Base-by-base conservation (phyloP, 2,113 vertebrate species). In the Aegotheles bennettii region DNA sequence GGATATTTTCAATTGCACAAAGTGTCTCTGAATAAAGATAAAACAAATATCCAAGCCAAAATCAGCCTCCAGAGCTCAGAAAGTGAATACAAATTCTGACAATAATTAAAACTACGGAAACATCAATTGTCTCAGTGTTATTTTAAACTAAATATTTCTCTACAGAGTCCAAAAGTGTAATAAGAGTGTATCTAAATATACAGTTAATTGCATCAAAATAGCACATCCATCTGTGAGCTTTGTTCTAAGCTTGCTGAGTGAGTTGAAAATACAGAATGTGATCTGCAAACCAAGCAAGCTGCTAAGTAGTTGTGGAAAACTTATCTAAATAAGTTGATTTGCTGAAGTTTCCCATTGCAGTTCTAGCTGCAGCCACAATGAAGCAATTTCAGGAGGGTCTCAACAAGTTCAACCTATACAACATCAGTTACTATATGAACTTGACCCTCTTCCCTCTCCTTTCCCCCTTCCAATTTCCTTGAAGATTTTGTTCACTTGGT, bases 121-220 rank as follows among this genome's bases (percentile, higher is more conserved):
- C 59, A 92, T 89, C 76, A 63, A 84, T 97, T 96, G 84, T 89
- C 83, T 80, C 63, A 23, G 19, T 69, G 67, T 91, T 97, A 95
- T 95, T 97, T 98, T 97, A 97, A 97, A 93, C 87, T 61, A 97
- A 95, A 88, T 78, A 73, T 96, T 96, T 97, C 81, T 96, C 93
- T 87, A 92, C 16, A 15, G 68, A 80, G 67, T 96, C 74, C 50
- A 86, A 94, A 94, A 84, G 71, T 84, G 60, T 81, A 92, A 84
- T 86, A 86, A 76, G 87, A 92, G 60, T 93, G 83, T 89, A 95
- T 95, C 87, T 96, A 96, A 97, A 97, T 94, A 94, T 93, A 91
- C 84, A 67, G 86, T 93, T 94, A 95, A 93, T 95, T 90, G 81
- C 86, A 92, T 87, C 78, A 92, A 96, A 96, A 95, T 90, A 95